Base-by-base conservation (phyloP, 1,140 invertebrate species). In the Pomacea maculata region DNA sequence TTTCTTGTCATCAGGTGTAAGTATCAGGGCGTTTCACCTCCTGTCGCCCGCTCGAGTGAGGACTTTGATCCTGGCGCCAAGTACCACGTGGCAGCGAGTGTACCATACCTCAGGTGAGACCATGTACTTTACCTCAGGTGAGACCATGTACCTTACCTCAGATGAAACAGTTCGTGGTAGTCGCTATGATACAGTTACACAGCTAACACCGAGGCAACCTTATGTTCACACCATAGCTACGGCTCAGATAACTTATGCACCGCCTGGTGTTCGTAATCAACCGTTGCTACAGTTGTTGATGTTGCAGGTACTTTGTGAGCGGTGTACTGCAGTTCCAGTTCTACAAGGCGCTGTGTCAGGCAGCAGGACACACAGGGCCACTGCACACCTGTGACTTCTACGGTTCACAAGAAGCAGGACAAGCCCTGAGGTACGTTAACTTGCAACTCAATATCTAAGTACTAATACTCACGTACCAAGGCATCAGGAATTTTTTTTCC, bases 301-400 rank as follows among this genome's bases (percentile, higher is more conserved):
- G 45, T 45, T 25, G 55, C 85, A 90, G 90, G 80, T 91, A 90
- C 75, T 89, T 91, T 83, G 84, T 90, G 63, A 95, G 95, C 84
- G 96, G 95, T 5, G 93, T 98, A 7, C 93, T 98, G 6, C 96
- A 98, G 91, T 98, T 98, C 92, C 97, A 99, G 91, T 94, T 99
- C 34, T 96, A 97, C 89, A 92, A 96, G 68, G 93, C 95, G 1
- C 90, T 98, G 72, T 98, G 97, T 88, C 92, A 94, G 72, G 94
- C 94, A 0, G 94, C 96, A 0, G 94, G 95, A 3, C 95, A 97
- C 89, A 91, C 88, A 0, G 94, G 94, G 79, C 95, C 95, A 0
- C 90, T 98, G 17, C 95, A 98, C 91, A 95, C 95, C 87, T 99
- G 97, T 91, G 97, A 98, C 91, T 95, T 98, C 84, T 96, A 96